Evolutionary conservation across 2,113 vertebrate species (phyloP).

Genomic region (Nesoenas mayeri): DNA sequence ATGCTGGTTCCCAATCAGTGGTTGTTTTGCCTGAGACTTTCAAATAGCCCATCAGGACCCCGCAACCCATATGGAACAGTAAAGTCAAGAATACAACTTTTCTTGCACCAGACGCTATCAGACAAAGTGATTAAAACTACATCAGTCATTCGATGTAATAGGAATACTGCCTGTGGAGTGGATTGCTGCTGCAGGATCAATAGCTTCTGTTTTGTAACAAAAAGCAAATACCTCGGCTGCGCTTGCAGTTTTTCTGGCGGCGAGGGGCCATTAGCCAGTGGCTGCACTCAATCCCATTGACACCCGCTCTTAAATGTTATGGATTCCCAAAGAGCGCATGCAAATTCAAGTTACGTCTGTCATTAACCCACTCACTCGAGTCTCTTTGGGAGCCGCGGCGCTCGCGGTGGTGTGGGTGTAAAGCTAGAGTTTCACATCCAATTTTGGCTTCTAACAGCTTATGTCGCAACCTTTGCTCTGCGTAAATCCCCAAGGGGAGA

Average conservation of each 20-base stretch:
- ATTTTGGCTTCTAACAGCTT: background rate
- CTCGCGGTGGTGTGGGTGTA: accelerated
- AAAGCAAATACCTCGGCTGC: background rate
- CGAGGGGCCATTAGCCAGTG: background rate
- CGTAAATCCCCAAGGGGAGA: accelerated
- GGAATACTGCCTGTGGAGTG: background rate
- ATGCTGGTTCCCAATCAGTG: background rate
- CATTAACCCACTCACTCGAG: background rate
- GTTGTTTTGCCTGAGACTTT: background rate
- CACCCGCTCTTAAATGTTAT: background rate
- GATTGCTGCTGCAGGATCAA: background rate
- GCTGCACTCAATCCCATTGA: background rate
- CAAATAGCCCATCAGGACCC: background rate
- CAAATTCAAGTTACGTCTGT: background rate
- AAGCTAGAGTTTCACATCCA: background rate
- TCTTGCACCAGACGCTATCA: background rate
- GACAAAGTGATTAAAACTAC: background rate
- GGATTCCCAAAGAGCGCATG: background rate
- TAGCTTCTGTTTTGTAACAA: slow-evolving; percentile 6
- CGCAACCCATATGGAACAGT: background rate
- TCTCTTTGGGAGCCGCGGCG: background rate
- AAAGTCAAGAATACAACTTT: background rate
- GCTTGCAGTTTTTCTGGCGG: background rate
- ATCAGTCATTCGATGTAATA: background rate
- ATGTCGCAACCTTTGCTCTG: accelerated